Percentiles rank a stretch among this genome's conserved stretches.
Evolutionary conservation across 2,113 vertebrate species (phyloP).

Genomic region (Circaetus gallicus): DNA sequence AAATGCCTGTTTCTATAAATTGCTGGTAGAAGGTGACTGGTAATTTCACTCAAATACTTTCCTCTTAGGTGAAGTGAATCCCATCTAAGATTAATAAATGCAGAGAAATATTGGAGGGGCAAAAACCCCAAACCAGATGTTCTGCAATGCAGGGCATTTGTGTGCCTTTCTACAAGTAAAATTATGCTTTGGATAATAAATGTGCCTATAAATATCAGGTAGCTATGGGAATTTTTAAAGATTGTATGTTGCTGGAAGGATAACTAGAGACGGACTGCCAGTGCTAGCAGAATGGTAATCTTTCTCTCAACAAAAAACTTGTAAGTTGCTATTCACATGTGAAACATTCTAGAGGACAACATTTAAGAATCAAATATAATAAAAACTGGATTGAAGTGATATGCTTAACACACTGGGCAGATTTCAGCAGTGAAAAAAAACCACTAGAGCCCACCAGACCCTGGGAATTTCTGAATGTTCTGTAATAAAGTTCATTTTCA

Average conservation of each 20-base stretch:
- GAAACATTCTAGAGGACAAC: neutral
- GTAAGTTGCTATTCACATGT: neutral
- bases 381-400: neutral
- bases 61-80: neutral
- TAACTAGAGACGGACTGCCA: neutral
- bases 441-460: neutral
- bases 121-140: neutral
- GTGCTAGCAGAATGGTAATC: neutral
- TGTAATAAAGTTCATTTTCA: neutral
- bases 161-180: constrained; percentile 1
- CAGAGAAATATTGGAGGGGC: neutral
- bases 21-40: neutral
- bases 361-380: neutral
- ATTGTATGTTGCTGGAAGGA: neutral
- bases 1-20: neutral
- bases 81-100: neutral
- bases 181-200: neutral
- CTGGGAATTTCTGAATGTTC: neutral
- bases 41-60: neutral
- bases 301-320: neutral
- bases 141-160: neutral
- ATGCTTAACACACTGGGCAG: neutral
- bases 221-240: constrained; percentile 13
- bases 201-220: constrained; percentile 11
- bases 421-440: neutral